Conservation (phyloP, 2,113 vertebrate species). For the Nothobranchius kuhntae region DNA sequence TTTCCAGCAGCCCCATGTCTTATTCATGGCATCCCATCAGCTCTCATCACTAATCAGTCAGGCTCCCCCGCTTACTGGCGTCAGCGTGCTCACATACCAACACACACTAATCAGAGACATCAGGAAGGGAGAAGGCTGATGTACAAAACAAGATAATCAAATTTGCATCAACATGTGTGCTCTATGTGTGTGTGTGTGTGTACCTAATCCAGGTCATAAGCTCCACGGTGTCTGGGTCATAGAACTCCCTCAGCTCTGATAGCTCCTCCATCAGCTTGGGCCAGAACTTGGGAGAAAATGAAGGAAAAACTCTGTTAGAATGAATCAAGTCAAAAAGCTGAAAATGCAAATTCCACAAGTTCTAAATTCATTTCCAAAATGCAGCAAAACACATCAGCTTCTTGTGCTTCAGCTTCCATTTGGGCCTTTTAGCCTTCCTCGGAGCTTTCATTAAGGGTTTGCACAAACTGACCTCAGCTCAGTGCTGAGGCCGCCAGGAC, state of each 20-base stretch:
- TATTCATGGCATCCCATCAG: slow-evolving; percentile 62
- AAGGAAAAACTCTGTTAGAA: neutral
- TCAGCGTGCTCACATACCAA: neutral
- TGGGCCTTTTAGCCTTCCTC: slow-evolving; percentile 4
- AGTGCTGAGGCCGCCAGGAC: slow-evolving; percentile 25
- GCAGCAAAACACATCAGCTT: slow-evolving; percentile 17
- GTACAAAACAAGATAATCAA: slow-evolving; percentile 54
- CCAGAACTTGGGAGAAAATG: slow-evolving; percentile 83
- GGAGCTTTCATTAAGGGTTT: neutral
- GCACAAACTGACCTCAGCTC: slow-evolving; percentile 2
- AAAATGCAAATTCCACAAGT: neutral
- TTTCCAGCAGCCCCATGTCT: slow-evolving; percentile 62
- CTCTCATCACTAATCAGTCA: slow-evolving; percentile 59
- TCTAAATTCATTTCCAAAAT: slow-evolving; percentile 9
- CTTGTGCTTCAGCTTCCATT: slow-evolving; percentile 15
- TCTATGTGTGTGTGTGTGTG: slow-evolving; percentile 24
- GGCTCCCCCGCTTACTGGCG: slow-evolving; percentile 31
- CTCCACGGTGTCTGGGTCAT: slow-evolving; percentile 98
- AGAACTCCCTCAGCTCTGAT: slow-evolving; percentile 95
- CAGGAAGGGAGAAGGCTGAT: slow-evolving; percentile 39
- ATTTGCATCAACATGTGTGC: slow-evolving; percentile 40
- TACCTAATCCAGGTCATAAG: slow-evolving; percentile 99
- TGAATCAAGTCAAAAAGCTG: neutral
- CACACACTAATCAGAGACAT: slow-evolving; percentile 51
- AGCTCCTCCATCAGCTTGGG: slow-evolving; percentile 92